Percentiles rank a stretch among this genome's conserved stretches.
These are phyloP conservation scores for Hiodon alosoides DNA, from an alignment of 2,113 vertebrate genomes.

Conservation along the genomic window DNA sequence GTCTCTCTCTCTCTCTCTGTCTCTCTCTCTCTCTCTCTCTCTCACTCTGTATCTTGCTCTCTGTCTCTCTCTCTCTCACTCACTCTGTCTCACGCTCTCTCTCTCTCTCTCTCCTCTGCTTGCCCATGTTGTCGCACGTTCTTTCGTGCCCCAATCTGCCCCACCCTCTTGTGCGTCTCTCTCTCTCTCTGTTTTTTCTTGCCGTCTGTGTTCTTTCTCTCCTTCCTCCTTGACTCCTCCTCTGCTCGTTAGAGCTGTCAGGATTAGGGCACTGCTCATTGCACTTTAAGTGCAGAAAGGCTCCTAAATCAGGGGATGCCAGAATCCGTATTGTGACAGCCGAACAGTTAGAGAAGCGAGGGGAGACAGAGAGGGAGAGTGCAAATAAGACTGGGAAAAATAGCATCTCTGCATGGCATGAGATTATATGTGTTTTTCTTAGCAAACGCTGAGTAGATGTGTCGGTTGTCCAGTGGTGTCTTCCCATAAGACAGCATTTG, in stretches of 20 bases:
- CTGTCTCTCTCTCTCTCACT: not conserved
- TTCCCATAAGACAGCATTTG: no score
- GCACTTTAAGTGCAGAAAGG: not conserved
- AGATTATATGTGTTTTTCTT: no score
- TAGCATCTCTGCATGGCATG: no score
- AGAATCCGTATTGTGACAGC: slow-evolving; percentile 17
- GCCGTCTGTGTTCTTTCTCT: not conserved
- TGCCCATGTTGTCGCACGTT: not conserved
- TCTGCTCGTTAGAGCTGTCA: slow-evolving; percentile 9
- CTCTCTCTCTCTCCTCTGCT: slow-evolving; percentile 6
- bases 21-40: not conserved
- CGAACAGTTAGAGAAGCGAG: not conserved
- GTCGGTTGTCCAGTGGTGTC: no score
- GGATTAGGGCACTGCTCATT: slow-evolving; percentile 5
- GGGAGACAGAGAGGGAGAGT: not conserved
- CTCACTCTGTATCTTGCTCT: slow-evolving; percentile 1
- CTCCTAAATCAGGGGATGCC: not conserved
- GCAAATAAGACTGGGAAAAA: no score
- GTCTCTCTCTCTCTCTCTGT: not conserved
- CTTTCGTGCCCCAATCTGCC: not conserved
- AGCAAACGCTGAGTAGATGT: no score
- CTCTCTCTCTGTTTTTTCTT: not conserved
- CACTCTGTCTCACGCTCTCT: no score
- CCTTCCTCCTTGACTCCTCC: not conserved
- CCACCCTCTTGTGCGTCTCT: not conserved